A percentile compares a stretch with the other conserved stretches of the same genome.
These are phyloP conservation scores for Acropternis orthonyx DNA, from an alignment of 2,797 vertebrate genomes.

Conservation along the genomic window DNA sequence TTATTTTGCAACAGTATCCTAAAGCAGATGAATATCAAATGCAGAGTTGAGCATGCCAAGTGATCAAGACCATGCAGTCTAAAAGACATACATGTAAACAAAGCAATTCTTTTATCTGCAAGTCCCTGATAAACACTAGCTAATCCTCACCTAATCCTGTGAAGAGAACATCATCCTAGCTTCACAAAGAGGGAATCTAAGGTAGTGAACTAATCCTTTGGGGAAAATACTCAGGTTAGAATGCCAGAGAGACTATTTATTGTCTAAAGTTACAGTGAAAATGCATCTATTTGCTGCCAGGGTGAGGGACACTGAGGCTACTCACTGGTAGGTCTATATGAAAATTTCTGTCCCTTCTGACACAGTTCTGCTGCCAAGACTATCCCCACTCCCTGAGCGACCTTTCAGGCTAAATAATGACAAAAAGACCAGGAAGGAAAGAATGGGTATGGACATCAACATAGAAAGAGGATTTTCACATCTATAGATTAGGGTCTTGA, in stretches of 20 bases:
- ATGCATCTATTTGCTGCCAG: not conserved
- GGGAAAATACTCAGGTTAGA: not conserved
- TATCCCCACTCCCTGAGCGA: not conserved
- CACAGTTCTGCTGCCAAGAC: not conserved
- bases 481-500: not conserved
- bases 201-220: not conserved
- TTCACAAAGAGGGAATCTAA: not conserved
- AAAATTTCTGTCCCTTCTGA: not conserved
- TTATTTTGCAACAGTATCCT: not conserved
- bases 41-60: not conserved
- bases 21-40: not conserved
- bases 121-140: not conserved
- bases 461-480: not conserved
- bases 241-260: not conserved
- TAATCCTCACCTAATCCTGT: slow-evolving; percentile 56
- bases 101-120: slow-evolving; percentile 26
- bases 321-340: not conserved
- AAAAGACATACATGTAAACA: not conserved
- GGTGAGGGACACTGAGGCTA: not conserved
- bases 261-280: not conserved
- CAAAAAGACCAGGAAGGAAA: not conserved
- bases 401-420: not conserved
- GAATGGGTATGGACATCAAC: not conserved
- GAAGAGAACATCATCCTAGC: slow-evolving; percentile 7
- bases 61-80: not conserved